A percentile compares a stretch with the other conserved stretches of the same genome.
These are phyloP conservation scores for Dendroctonus valens DNA, from an alignment of 1,140 invertebrate genomes.

Conservation along the genomic window DNA sequence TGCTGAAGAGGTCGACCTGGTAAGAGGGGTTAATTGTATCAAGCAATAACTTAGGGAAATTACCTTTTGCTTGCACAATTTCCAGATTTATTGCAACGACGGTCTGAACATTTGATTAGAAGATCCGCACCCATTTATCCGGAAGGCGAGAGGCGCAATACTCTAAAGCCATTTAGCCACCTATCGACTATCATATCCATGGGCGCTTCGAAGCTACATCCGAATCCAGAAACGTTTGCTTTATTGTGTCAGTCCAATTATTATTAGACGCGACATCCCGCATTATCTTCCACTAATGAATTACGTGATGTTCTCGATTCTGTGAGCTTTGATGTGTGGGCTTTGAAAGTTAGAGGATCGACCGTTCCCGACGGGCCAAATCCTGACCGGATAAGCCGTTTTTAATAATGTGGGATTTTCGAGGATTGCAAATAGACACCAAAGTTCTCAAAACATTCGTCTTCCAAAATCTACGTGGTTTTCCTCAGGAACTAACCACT, in stretches of 20 bases:
- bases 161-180: too few species aligned
- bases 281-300: conserved; percentile 27
- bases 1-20: background rate
- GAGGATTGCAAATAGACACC: background rate
- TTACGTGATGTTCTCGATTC: conserved; percentile 25
- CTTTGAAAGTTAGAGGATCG: conserved; percentile 14
- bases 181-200: too few species aligned
- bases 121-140: too few species aligned
- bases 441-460: too few species aligned
- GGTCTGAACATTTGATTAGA: too few species aligned
- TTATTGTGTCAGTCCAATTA: conserved; percentile 24
- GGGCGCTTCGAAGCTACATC: background rate
- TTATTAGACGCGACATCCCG: conserved; percentile 18
- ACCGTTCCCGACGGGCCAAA: background rate
- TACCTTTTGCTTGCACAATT: too few species aligned
- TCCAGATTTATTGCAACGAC: too few species aligned
- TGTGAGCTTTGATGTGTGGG: conserved; percentile 25
- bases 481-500: too few species aligned
- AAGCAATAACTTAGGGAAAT: too few species aligned
- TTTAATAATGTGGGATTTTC: background rate
- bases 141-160: too few species aligned
- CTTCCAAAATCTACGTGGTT: too few species aligned
- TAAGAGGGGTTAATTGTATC: conserved; percentile 10
- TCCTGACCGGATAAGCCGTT: conserved; percentile 4
- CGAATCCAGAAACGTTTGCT: conserved; percentile 16